Percentiles rank a stretch among this genome's conserved stretches.
phyloP scores from a whole-genome alignment of 2,888 invertebrate genomes.

The Trissoscelio sp. region DNA sequence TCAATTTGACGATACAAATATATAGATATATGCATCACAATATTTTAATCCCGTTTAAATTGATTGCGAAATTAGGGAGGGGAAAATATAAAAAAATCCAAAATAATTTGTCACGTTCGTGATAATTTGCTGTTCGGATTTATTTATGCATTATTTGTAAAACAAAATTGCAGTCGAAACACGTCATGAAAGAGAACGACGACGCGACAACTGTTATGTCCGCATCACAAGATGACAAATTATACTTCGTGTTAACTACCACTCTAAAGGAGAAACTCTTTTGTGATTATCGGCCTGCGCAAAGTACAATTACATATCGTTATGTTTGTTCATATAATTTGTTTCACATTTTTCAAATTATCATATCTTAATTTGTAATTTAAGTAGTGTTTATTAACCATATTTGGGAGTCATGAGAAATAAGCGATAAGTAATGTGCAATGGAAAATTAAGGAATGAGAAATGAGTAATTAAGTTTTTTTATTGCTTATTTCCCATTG shows the following conservation, averaged over 20 bases:
- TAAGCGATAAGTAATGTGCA: too few species aligned
- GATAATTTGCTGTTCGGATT: too few species aligned
- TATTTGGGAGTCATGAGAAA: too few species aligned
- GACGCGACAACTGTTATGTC: conserved; percentile 1
- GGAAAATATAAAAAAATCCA: too few species aligned
- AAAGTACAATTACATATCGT: conserved; percentile 31
- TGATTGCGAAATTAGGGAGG: not conserved
- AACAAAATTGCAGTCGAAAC: conserved; percentile 9
- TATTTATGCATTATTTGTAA: conserved; percentile 10
- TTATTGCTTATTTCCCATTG: too few species aligned
- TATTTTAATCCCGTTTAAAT: not conserved
- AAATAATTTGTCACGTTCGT: too few species aligned
- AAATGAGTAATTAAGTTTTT: too few species aligned
- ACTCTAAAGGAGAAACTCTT: conserved; percentile 38
- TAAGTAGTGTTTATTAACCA: too few species aligned
- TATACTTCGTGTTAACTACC: conserved; percentile 29
- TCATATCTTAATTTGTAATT: too few species aligned
- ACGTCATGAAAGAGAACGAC: not conserved
- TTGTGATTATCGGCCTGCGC: conserved; percentile 40
- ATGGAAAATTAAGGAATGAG: too few species aligned
- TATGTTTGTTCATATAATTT: too few species aligned
- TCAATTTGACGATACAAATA: not conserved
- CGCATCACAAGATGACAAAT: conserved; percentile 38
- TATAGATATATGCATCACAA: not conserved
- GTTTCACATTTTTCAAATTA: too few species aligned